Base-by-base conservation (phyloP, 2,888 invertebrate species). In the Eumerus sabulonum region DNA sequence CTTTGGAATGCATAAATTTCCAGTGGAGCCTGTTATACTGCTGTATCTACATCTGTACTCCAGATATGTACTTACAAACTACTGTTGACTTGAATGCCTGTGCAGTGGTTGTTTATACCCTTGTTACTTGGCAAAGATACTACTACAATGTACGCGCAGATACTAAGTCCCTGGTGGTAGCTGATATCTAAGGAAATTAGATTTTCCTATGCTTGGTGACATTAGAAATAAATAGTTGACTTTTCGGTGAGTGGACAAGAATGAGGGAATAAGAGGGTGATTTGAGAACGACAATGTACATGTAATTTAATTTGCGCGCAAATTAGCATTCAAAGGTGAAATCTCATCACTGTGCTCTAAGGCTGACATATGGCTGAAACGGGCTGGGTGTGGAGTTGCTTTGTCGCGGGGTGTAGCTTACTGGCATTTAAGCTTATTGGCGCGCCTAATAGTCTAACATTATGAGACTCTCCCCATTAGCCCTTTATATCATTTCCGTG, bases 1-100 rank as follows among this genome's bases (percentile, higher is more conserved):
- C 16, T 27, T 44, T 16, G 19, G 56, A 71, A 64, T 72, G 56
- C 57, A 64, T 64, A 72, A 42, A 64, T 50, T 71, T 62, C 54
- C 54, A 47, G 27, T 2, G 3, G 7, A 27, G 27, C 7, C 2
- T 27, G 62, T 59, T 38, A 44, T 18, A 3, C 42, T 48, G 19
- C 9, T 38, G 44, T 27, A 11, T 13, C 27, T 13, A 44, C 3
- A 3, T 40, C 3, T n/a, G 12, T 40, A 40, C 36, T n/a, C n/a
- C n/a, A n/a, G n/a, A n/a, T 4, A 27, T 27, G 27, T 27, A 27
- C 27, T 27, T 7, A 27, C n/a, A n/a, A n/a, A n/a, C n/a, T n/a
- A n/a, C n/a, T n/a, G n/a, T n/a, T 50, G 50, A 27, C 11, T 4
- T 47, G 17, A 19, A 48, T 19, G 48, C 9, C 19, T 48, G 19